Percentiles rank a stretch among this genome's conserved stretches.
phyloP scores from a whole-genome alignment of 2,888 invertebrate genomes.

The Spatulosminthurus flaviceps region DNA sequence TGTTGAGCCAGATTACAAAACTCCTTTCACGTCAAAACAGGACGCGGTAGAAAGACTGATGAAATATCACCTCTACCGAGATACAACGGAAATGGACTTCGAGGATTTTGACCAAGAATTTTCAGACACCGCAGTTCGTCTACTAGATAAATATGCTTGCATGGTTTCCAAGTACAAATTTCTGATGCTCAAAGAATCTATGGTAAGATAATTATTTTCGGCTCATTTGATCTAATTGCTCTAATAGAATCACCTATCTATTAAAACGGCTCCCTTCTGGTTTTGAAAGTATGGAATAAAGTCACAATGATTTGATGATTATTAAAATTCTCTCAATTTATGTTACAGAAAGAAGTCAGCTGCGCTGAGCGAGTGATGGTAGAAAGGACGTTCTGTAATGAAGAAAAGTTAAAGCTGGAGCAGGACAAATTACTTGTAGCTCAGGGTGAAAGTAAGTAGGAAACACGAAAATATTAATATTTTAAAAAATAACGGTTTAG shows the following conservation, averaged over 20 bases:
- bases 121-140: constrained; percentile 59
- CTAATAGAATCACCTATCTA: too few relatives aligned
- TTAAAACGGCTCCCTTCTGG: too few relatives aligned
- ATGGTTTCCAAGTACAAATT: constrained; percentile 62
- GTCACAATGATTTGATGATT: too few relatives aligned
- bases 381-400: constrained; percentile 62
- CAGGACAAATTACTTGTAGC: constrained; percentile 51
- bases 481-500: neutral
- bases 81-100: constrained; percentile 61
- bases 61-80: constrained; percentile 62
- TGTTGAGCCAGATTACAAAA: constrained; percentile 61
- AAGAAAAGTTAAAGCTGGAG: constrained; percentile 55
- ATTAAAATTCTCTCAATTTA: neutral
- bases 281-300: too few relatives aligned
- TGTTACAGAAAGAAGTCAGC: constrained; percentile 58
- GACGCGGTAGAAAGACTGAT: constrained; percentile 62
- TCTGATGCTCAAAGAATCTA: constrained; percentile 62
- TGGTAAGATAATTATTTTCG: constrained; percentile 51
- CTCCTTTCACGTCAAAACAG: constrained; percentile 55
- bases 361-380: constrained; percentile 63
- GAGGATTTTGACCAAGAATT: constrained; percentile 63
- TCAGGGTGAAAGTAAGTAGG: constrained; percentile 62
- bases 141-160: constrained; percentile 60
- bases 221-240: too few relatives aligned
- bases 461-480: too few relatives aligned